Percentiles rank a stretch among this genome's conserved stretches.
Evolutionary conservation across 1,140 invertebrate genomes (phyloP).

Genomic region (Zaprionus taronus): DNA sequence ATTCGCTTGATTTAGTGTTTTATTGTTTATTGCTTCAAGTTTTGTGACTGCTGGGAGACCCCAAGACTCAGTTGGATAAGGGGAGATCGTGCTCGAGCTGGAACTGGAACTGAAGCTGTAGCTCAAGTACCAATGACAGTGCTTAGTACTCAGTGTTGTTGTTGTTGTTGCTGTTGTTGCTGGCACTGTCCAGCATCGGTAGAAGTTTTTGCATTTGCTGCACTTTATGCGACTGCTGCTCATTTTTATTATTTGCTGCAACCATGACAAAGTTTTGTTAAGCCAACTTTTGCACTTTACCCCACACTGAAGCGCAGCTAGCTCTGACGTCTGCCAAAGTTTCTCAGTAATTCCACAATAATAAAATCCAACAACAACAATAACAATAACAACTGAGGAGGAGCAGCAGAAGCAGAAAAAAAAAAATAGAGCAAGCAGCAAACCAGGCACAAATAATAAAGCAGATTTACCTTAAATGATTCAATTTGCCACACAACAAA

Average conservation of each 20-base stretch:
- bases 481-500: conserved; percentile 53
- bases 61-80: neutral
- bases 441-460: conserved; percentile 44
- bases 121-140: conserved; percentile 41
- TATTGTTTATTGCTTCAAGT: conserved; percentile 48
- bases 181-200: conserved; percentile 18
- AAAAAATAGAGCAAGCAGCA: neutral
- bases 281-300: conserved; percentile 57
- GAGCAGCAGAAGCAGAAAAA: no score
- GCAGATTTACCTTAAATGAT: conserved; percentile 57
- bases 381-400: conserved; percentile 1
- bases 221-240: conserved; percentile 55
- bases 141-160: conserved; percentile 7
- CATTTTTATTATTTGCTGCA: conserved; percentile 46
- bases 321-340: conserved; percentile 38
- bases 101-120: conserved; percentile 23
- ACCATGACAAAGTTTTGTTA: conserved; percentile 46
- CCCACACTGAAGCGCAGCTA: conserved; percentile 14
- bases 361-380: conserved; percentile 43
- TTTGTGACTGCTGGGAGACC: conserved; percentile 32
- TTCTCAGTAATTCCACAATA: conserved; percentile 46
- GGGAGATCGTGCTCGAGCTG: conserved; percentile 9
- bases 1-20: conserved; percentile 53
- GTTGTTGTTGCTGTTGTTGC: conserved; percentile 11
- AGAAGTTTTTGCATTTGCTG: conserved; percentile 60